These are phyloP conservation scores for Trissonchulus sp. DNA, from an alignment of 2,888 invertebrate genomes.

Conservation along the genomic window DNA sequence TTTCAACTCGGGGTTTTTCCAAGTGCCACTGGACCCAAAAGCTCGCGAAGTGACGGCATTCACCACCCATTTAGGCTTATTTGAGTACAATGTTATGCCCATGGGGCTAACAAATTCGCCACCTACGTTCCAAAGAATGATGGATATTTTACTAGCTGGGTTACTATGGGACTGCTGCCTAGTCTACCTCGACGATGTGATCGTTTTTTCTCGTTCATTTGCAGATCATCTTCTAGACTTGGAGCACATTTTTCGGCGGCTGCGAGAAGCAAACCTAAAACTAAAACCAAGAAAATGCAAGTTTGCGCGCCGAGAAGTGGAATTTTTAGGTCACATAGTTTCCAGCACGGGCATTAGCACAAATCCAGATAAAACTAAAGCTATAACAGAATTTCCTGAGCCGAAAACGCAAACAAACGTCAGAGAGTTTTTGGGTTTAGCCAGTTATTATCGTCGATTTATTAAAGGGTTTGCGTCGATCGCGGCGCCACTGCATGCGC, in stretches of 20 bases:
- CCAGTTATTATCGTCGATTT: too few relatives aligned
- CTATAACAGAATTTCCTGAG: not conserved
- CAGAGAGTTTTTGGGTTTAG: too few relatives aligned
- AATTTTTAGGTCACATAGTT: conserved; percentile 18
- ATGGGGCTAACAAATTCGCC: conserved; percentile 3
- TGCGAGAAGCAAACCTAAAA: conserved; percentile 12
- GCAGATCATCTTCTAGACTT: not conserved
- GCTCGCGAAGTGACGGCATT: not conserved
- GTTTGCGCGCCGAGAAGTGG: not conserved
- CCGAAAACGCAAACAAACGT: not conserved
- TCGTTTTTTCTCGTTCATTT: conserved; percentile 11
- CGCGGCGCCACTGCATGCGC: conserved; percentile 1
- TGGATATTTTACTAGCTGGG: not conserved
- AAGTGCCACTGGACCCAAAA: not conserved
- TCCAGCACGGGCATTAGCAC: not conserved
- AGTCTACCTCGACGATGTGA: conserved; percentile 12
- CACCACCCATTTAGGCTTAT: not conserved
- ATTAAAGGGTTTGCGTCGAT: too few relatives aligned
- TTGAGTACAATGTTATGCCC: conserved; percentile 21
- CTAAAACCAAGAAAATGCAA: too few relatives aligned
- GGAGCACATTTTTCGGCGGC: not conserved
- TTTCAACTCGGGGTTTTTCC: conserved; percentile 29
- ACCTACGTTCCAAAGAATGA: conserved; percentile 9
- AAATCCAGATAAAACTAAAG: conserved; percentile 1
- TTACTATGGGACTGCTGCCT: conserved; percentile 10